Conservation (phyloP, 1,140 invertebrate species). For the Drosophila serrata region DNA sequence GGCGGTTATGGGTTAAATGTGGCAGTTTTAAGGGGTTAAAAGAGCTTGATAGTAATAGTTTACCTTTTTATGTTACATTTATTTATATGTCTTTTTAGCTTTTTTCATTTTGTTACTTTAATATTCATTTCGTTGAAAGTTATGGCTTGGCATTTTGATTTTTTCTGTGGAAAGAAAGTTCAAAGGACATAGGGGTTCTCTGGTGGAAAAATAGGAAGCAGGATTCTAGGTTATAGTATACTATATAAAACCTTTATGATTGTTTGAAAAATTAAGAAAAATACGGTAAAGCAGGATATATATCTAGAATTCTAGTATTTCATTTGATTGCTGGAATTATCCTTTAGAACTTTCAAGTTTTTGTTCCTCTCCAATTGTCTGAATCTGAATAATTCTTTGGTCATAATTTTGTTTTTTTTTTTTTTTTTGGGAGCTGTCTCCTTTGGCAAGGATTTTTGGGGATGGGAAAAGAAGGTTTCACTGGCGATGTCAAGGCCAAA, state of each 20-base stretch:
- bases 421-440: constrained; percentile 7
- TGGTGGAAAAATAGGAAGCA: not conserved
- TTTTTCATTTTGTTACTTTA: not conserved
- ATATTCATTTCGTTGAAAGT: not conserved
- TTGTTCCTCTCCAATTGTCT: not conserved
- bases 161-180: not conserved
- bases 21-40: not conserved
- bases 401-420: no score
- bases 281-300: no score
- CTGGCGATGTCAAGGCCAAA: constrained; percentile 28
- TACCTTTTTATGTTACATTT: not conserved
- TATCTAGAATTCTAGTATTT: no score
- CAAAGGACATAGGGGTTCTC: no score
- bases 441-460: not conserved
- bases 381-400: constrained; percentile 10
- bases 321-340: not conserved
- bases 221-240: not conserved
- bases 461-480: not conserved
- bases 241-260: no score
- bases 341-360: not conserved
- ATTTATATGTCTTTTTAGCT: not conserved
- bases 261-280: no score
- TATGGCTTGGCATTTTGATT: not conserved
- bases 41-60: not conserved
- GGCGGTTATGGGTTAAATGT: constrained; percentile 1